A percentile compares a stretch with the other conserved stretches of the same genome.
phyloP scores from a whole-genome alignment of 2,888 invertebrate genomes.

The Drosophila niveifrons region DNA sequence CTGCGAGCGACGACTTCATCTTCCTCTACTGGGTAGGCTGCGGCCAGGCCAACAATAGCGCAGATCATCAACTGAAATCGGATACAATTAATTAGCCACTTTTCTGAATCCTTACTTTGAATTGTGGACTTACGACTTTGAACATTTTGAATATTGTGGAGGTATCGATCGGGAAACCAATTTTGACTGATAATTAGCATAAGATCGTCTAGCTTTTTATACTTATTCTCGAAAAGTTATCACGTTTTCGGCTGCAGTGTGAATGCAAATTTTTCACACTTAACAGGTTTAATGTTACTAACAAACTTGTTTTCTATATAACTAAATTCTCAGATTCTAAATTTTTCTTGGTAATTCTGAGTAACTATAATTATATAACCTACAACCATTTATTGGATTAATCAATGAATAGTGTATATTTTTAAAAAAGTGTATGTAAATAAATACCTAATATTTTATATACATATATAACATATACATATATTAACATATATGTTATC shows the following conservation, averaged over 20 bases:
- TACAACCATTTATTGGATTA: too few relatives aligned
- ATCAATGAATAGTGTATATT: too few relatives aligned
- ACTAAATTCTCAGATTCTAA: too few relatives aligned
- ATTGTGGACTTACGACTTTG: constrained; percentile 48
- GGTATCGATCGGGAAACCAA: constrained; percentile 48
- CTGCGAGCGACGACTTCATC: background rate
- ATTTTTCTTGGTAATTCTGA: too few relatives aligned
- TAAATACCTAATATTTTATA: too few relatives aligned
- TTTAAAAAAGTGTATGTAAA: too few relatives aligned
- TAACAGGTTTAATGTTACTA: background rate
- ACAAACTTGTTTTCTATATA: too few relatives aligned
- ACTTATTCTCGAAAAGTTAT: background rate
- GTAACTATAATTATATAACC: too few relatives aligned
- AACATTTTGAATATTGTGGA: constrained; percentile 65
- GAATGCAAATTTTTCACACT: background rate
- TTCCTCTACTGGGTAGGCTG: constrained; percentile 33
- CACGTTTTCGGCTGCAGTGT: background rate
- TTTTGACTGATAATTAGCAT: constrained; percentile 48
- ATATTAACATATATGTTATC: too few relatives aligned
- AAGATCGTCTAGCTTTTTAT: constrained; percentile 1
- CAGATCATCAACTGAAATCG: constrained; percentile 60
- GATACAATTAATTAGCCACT: background rate
- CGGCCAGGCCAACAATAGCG: constrained; percentile 61
- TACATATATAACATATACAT: too few relatives aligned
- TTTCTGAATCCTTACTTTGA: background rate